Percentiles rank a stretch among this genome's conserved stretches.
Evolutionary conservation across 2,888 invertebrate genomes (phyloP).

Genomic region (Julus scandinavius): DNA sequence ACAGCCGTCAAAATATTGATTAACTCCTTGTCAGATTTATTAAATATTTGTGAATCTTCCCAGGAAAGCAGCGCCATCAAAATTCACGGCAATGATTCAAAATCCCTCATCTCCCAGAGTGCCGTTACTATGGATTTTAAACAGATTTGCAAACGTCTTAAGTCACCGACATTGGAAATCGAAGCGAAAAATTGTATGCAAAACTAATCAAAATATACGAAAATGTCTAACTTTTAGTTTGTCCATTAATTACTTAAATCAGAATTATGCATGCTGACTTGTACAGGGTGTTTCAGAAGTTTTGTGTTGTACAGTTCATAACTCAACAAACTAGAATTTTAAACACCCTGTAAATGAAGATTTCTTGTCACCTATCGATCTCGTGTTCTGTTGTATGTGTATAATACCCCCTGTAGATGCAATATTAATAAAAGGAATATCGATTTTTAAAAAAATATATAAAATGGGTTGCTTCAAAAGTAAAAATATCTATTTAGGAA

Average conservation of each 20-base stretch:
- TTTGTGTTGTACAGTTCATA: background rate
- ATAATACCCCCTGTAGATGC: background rate
- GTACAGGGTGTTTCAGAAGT: background rate
- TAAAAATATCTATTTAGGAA: background rate
- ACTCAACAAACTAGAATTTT: background rate
- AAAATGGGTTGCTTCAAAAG: background rate
- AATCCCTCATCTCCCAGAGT: background rate
- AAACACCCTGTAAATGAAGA: background rate
- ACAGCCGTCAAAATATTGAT: conserved; percentile 33
- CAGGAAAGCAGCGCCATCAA: background rate
- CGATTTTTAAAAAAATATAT: conserved; percentile 13
- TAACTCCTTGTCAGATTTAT: conserved; percentile 21
- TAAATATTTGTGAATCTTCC: conserved; percentile 9
- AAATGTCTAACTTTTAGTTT: no score
- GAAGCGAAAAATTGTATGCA: background rate
- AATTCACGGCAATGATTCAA: background rate
- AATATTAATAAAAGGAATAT: conserved; percentile 27
- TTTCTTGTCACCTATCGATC: background rate
- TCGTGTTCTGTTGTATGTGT: background rate
- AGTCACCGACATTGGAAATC: background rate
- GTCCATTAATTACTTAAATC: background rate
- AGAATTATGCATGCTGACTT: background rate
- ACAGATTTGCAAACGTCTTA: background rate
- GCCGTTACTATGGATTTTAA: background rate
- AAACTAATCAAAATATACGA: background rate